phyloP scores from a whole-genome alignment of 2,113 vertebrate genomes.

The Plestiodon gilberti region DNA sequence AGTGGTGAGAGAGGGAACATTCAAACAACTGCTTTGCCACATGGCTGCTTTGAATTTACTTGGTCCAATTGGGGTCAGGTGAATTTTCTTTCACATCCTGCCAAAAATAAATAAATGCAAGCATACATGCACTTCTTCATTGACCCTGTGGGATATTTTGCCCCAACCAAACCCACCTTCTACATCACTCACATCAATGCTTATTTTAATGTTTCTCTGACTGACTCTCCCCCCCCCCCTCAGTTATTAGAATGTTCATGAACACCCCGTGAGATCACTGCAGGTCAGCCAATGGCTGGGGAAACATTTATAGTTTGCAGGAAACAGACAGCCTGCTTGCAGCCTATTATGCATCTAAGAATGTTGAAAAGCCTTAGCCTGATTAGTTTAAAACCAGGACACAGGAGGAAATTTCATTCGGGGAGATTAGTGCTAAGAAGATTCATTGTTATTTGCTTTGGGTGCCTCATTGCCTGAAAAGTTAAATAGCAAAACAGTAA shows the following conservation, averaged over 20 bases:
- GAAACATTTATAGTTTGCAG: neutral
- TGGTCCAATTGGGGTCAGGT: neutral
- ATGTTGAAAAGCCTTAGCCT: neutral
- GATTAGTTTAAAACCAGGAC: conserved; percentile 18
- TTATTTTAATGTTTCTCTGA: neutral
- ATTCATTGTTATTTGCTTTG: conserved; percentile 30
- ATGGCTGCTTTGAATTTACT: neutral
- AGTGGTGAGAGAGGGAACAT: neutral
- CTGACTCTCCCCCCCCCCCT: neutral
- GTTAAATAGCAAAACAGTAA: conserved; percentile 24
- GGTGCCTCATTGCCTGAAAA: neutral
- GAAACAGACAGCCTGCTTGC: neutral
- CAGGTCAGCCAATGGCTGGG: neutral
- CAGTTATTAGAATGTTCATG: neutral
- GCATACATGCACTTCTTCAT: neutral
- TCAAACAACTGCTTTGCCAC: neutral
- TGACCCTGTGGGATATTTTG: neutral
- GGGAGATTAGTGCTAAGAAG: conserved; percentile 33
- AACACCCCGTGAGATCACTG: neutral
- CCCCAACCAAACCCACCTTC: neutral
- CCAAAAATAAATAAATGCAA: neutral
- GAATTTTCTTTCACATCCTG: neutral
- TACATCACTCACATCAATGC: neutral
- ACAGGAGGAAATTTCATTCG: conserved; percentile 34
- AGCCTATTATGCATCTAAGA: conserved; percentile 9